Conservation (phyloP, 2,113 vertebrate genomes). For the Ciconia stormi region DNA sequence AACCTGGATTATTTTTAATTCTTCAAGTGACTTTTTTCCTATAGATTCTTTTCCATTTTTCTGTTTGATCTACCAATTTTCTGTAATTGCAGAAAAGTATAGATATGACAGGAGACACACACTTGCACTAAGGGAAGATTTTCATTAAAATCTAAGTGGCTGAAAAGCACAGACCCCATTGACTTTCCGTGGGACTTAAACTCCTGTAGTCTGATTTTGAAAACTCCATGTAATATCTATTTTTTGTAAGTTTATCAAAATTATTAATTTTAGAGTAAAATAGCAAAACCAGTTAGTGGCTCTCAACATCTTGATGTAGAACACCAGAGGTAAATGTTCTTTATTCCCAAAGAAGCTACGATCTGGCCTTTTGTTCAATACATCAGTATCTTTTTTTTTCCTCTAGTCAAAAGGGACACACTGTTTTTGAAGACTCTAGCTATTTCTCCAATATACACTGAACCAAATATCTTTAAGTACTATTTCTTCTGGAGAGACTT, state of each 20-base stretch:
- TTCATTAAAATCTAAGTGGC: background rate
- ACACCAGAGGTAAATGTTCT: background rate
- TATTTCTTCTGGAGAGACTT: background rate
- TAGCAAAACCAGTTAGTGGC: background rate
- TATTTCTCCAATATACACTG: background rate
- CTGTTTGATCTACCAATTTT: background rate
- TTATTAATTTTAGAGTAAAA: background rate
- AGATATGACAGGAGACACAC: background rate
- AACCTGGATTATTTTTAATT: background rate
- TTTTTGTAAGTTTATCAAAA: background rate
- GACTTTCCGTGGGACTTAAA: background rate
- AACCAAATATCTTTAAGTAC: background rate
- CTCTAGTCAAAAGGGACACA: background rate
- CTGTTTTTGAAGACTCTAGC: background rate
- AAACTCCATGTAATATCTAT: background rate
- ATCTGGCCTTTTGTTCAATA: background rate
- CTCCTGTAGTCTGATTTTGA: background rate
- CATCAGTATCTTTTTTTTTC: background rate
- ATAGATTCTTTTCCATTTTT: background rate
- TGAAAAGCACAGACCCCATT: background rate
- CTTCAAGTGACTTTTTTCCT: background rate
- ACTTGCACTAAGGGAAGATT: background rate
- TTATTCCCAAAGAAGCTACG: background rate
- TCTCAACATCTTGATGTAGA: background rate
- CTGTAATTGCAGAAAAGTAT: background rate